Evolutionary conservation across 2,797 vertebrate species (phyloP).

Genomic region (Euthynnus affinis): DNA sequence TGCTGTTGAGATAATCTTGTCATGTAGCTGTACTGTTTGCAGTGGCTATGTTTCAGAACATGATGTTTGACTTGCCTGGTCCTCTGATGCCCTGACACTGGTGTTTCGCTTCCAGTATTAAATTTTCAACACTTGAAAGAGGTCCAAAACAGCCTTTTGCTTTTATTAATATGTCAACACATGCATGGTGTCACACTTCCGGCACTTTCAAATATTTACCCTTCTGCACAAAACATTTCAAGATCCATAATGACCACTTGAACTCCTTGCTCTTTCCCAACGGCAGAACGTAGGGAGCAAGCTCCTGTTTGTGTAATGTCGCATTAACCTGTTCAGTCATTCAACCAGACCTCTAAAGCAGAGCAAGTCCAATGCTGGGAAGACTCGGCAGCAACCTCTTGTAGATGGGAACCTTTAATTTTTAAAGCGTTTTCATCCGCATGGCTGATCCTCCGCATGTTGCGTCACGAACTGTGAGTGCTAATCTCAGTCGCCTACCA

Average conservation of each 20-base stretch:
- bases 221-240: slow-evolving; percentile 64
- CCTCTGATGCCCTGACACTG: slow-evolving; percentile 66
- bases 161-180: slow-evolving; percentile 83
- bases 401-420: slow-evolving; percentile 85
- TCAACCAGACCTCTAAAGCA: slow-evolving; percentile 73
- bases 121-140: slow-evolving; percentile 78
- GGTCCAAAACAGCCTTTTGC: slow-evolving; percentile 77
- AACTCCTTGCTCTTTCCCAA: slow-evolving; percentile 79
- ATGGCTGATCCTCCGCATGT: slow-evolving; percentile 73
- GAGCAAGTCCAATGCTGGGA: slow-evolving; percentile 62
- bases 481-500: slow-evolving; percentile 76
- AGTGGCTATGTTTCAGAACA: slow-evolving; percentile 78
- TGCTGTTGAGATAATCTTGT: slow-evolving; percentile 26
- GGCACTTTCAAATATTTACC: slow-evolving; percentile 79
- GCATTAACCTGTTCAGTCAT: slow-evolving; percentile 83
- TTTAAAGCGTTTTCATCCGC: slow-evolving; percentile 85
- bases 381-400: slow-evolving; percentile 66
- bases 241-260: slow-evolving; percentile 83
- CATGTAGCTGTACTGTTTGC: slow-evolving; percentile 68
- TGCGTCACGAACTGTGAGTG: slow-evolving; percentile 78
- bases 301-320: slow-evolving; percentile 80
- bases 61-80: slow-evolving; percentile 71
- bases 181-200: slow-evolving; percentile 67
- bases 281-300: slow-evolving; percentile 40
- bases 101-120: slow-evolving; percentile 65